Base-by-base conservation (phyloP, 64 coral and sea anemone species). In the Montipora capricornis region DNA sequence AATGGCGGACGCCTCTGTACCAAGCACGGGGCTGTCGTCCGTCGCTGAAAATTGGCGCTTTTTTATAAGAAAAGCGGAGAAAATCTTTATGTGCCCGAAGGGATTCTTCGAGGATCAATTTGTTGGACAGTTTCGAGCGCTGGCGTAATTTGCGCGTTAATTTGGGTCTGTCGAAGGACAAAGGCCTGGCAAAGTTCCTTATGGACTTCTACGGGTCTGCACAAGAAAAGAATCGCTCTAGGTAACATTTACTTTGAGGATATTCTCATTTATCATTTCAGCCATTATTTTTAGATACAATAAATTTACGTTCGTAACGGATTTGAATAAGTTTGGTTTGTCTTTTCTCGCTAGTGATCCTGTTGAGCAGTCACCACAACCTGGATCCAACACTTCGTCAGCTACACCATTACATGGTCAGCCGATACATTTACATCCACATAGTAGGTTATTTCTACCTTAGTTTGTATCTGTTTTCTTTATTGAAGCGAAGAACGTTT, bases 361-460 rank as follows among this genome's bases (percentile, higher is more conserved):
- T 47, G 37, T 13, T 46, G 71, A 74, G 4, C 71, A 74, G 71
- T 76, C 74, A 76, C 4, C 74, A 8, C 37, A 9, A 37, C 29
- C 29, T 13, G 10, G 12, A 68, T 13, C 66, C 66, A 68, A 17
- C 66, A 68, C 9, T 17, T 76, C 37, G 6, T 12, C 74, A 76
- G 74, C 74, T 76, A 76, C 74, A 76, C 74, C 74, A 76, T 76
- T 15, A 76, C 74, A 3, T 46, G 74, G 14, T 76, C 74, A 76
- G 74, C 74, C 26, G 74, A 37, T 37, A 76, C 37, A 76, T 46
- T 76, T 76, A 12, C 74, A 37, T 47, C 74, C 24, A 12, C 3
- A 46, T 5, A 15, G 74, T 76, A 46, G 6, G 74, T 47, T 46
- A 76, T 13, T 76, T 76, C 29, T 37, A 37, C 74, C 37, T 76